Evolutionary conservation across 2,888 invertebrate species (phyloP).

Genomic region (Luperina nickerlii): DNA sequence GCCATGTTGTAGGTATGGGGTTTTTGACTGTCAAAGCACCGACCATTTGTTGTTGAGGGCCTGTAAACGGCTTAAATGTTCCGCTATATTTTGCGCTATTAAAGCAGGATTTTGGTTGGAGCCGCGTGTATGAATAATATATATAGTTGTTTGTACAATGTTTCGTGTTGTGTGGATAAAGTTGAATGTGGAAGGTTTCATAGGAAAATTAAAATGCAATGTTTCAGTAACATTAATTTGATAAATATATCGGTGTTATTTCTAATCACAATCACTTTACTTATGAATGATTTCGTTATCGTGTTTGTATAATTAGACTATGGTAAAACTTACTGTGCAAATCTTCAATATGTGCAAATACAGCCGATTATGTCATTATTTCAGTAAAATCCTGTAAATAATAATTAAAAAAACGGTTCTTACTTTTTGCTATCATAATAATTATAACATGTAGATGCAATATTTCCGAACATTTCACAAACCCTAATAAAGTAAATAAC

Average conservation of each 20-base stretch:
- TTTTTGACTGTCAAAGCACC: slow-evolving; percentile 42
- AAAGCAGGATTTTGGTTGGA: slow-evolving; percentile 9
- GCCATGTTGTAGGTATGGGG: slow-evolving; percentile 52
- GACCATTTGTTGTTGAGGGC: slow-evolving; percentile 36
- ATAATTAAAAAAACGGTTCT: neutral
- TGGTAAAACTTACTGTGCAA: neutral
- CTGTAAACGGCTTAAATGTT: slow-evolving; percentile 31
- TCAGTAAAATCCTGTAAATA: neutral
- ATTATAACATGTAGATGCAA: neutral
- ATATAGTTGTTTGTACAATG: slow-evolving; percentile 20
- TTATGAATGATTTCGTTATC: neutral
- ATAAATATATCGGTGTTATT: neutral
- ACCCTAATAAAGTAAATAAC: slow-evolving; percentile 28
- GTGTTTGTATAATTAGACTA: neutral
- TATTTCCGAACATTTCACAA: neutral
- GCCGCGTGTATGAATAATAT: slow-evolving; percentile 26
- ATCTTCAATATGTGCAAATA: neutral
- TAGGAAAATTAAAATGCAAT: neutral
- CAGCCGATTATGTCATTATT: neutral
- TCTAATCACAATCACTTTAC: neutral
- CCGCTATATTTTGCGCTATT: slow-evolving; percentile 36
- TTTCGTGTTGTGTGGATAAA: neutral
- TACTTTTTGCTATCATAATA: neutral
- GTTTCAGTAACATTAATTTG: neutral
- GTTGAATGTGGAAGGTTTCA: neutral